Base-by-base conservation (phyloP, 1,140 invertebrate species). In the Aphidius gifuensis region DNA sequence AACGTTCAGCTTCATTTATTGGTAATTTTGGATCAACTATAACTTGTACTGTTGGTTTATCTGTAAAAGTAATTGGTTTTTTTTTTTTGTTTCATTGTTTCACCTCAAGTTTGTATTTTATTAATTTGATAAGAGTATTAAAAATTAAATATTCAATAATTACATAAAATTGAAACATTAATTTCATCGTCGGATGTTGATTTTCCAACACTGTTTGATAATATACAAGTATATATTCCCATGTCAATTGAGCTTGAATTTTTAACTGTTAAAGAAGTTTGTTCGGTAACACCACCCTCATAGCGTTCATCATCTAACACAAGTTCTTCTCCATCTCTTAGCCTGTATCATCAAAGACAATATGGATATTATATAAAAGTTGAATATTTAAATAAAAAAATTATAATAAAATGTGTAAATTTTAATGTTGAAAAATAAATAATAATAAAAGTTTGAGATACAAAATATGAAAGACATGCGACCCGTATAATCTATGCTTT, bases 101-200 rank as follows among this genome's bases (percentile, higher is more conserved):
- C 9, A 48, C 55, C 48, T 39, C 21, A 32, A 48, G 16, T 46
- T n/a, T 45, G 39, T 47, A 5, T 39, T 40, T 3, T 6, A 45
- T 55, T 55, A 40, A 55, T 55, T 42, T 5, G 53, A 16, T 21
- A 57, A 21, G 9, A 21, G 54, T 45, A 21, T 53, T 32, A 45
- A 45, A 50, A 7, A 32, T 45, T 5, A 49, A 16, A 44, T 8
- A 11, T 53, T 11, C 11, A 32, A 58, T 72, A 87, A 91, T 88
- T 85, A 94, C 92, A 92, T 61, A 91, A 82, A 50, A 94, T 87
- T 72, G 90, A 87, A 46, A 93, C 86, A 65, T 86, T 83, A 56
- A 91, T 86, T 66, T 77, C 81, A 55, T 88, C 86, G 38, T 87
- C 83, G n/a, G 90, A 89, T 51, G 84, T 85, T 11, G 87, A 86